Percentiles rank a stretch among this genome's conserved stretches.
Conservation (phyloP, 2,113 vertebrate species). For the Rostratula benghalensis region DNA sequence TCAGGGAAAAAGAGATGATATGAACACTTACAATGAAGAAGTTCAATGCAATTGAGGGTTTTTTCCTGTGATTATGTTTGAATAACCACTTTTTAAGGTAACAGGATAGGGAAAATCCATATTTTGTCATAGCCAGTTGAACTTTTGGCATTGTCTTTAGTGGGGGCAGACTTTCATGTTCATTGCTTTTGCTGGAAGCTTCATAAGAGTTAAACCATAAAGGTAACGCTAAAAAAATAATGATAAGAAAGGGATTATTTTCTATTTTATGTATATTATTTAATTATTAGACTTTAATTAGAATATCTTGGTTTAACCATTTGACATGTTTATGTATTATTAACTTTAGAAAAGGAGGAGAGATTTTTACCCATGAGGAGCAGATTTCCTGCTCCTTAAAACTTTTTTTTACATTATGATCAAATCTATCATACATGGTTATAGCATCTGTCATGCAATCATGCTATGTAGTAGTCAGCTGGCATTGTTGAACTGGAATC, state of each 20-base stretch:
- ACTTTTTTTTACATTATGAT: neutral
- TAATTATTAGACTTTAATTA: neutral
- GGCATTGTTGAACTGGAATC: neutral
- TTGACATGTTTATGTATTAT: neutral
- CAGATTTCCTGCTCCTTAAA: neutral
- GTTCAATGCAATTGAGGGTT: neutral
- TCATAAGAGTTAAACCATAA: neutral
- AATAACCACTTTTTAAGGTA: neutral
- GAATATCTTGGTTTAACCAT: neutral
- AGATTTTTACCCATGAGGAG: neutral
- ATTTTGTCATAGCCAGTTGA: neutral
- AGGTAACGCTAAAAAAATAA: neutral
- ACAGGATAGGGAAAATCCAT: neutral
- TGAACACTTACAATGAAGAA: neutral
- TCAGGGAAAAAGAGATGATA: neutral
- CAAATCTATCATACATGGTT: neutral
- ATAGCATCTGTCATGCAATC: neutral
- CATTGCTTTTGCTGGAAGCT: neutral
- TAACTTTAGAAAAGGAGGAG: neutral
- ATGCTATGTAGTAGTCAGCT: neutral
- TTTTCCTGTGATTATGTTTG: neutral
- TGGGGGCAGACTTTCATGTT: neutral
- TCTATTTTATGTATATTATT: neutral
- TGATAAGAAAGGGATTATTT: neutral
- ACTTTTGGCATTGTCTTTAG: neutral